Base-by-base conservation (phyloP, 2,888 invertebrate species). In the Agrochola litura region DNA sequence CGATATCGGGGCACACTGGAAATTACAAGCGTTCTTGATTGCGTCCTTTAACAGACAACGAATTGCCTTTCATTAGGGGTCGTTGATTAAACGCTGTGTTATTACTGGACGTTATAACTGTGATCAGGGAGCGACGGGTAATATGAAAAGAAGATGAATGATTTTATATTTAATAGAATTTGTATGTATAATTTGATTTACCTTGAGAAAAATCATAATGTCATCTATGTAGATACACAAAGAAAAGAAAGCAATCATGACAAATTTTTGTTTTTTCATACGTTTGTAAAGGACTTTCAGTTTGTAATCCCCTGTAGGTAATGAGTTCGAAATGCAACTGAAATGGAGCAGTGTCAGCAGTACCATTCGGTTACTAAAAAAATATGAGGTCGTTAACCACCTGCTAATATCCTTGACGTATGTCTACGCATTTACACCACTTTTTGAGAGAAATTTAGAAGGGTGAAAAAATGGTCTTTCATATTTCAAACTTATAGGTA, bases 1-100 rank as follows among this genome's bases (percentile, higher is more conserved):
- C 69, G 75, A 71, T 87, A 86, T 80, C 77, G 77, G 79, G 86
- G 67, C 65, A 90, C 88, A 83, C 87, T 81, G 86, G 86, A 87
- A 92, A 93, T 92, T 93, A 92, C 92, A 87, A 88, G 84, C 90
- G 89, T 90, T 90, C 92, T 92, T 94, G 93, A 94, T 93, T 93
- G 92, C 92, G 89, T 89, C 92, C 92, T 92, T 92, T 93, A 91
- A 91, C 92, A 88, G 89, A 90, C 89, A 90, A 92, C 91, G 90
- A 92, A 93, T 93, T 91, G 92, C 91, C 91, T 93, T 92, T 92
- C 93, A 94, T 94, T 93, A 92, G 83, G 84, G 88, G 70, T 79
- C 92, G 91, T 90, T 94, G 91, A 93, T 93, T 94, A 92, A 92
- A 91, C 84, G 86, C 74, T 70, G 74, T 83, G 86, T 82, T 85